Conservation (phyloP, 2,797 vertebrate genomes). For the Natrix natrix region DNA sequence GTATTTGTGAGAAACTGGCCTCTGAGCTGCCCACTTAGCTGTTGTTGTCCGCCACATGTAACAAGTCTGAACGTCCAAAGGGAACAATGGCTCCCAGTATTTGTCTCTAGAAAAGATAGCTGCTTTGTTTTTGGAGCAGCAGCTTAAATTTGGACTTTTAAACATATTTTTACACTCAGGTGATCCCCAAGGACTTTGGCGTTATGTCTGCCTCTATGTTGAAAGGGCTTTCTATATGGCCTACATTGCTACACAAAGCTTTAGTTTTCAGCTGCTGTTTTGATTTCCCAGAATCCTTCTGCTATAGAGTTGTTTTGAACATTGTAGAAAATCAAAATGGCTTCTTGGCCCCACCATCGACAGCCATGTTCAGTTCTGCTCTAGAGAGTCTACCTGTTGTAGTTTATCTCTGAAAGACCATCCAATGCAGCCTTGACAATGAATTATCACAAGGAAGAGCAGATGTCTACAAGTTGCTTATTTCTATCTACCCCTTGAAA, state of each 20-base stretch:
- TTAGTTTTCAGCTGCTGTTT: neutral
- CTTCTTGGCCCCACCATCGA: neutral
- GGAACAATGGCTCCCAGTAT: neutral
- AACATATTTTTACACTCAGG: neutral
- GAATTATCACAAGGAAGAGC: neutral
- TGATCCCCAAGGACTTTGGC: neutral
- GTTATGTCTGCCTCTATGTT: neutral
- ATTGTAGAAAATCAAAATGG: neutral
- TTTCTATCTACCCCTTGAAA: neutral
- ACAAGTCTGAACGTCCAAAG: neutral
- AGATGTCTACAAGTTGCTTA: neutral
- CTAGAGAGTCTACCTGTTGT: neutral
- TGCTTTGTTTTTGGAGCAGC: neutral
- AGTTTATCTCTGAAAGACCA: neutral
- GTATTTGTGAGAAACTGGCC: neutral
- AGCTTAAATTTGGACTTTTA: neutral
- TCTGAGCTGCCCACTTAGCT: neutral
- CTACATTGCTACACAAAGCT: neutral
- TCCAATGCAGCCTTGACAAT: neutral
- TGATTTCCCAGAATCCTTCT: neutral
- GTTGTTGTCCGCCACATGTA: neutral
- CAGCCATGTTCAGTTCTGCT: neutral
- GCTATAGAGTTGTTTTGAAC: neutral
- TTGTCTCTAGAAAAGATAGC: neutral
- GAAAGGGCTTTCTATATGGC: neutral